Evolutionary conservation across 2,888 invertebrate species (phyloP).

Genomic region (Eubasilissa splendida): DNA sequence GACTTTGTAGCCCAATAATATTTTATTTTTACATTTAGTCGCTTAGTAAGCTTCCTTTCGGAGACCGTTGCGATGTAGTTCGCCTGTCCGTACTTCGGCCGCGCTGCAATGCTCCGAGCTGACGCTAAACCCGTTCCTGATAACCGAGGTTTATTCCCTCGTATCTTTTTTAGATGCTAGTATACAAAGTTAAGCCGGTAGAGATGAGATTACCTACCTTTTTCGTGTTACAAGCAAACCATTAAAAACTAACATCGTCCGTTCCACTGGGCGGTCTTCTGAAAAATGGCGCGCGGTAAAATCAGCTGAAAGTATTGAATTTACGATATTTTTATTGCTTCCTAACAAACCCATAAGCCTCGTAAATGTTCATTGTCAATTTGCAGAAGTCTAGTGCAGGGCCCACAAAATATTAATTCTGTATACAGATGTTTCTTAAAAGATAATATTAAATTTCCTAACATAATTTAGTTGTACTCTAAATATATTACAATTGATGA

Average conservation of each 20-base stretch:
- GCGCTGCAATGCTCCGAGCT: neutral
- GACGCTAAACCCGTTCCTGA: neutral
- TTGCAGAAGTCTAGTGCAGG: too few species aligned
- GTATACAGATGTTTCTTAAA: too few species aligned
- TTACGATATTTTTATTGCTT: neutral
- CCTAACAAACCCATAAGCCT: neutral
- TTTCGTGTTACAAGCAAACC: conserved; percentile 24
- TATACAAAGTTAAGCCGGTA: conserved; percentile 11
- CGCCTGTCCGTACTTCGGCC: neutral
- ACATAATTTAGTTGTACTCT: too few species aligned
- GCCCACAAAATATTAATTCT: too few species aligned
- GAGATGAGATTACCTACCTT: conserved; percentile 15
- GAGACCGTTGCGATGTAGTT: neutral
- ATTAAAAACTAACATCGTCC: conserved; percentile 2
- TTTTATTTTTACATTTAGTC: too few species aligned
- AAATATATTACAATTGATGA: too few species aligned
- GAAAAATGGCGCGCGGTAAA: neutral
- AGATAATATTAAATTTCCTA: too few species aligned
- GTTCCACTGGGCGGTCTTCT: neutral
- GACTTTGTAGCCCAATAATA: too few species aligned
- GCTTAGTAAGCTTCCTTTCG: too few species aligned
- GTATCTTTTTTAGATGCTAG: conserved; percentile 7
- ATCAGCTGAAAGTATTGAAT: conserved; percentile 8
- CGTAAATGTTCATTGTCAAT: too few species aligned
- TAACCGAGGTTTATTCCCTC: conserved; percentile 12